phyloP scores from a whole-genome alignment of 2,113 vertebrate genomes.

The Podarcis cretensis region DNA sequence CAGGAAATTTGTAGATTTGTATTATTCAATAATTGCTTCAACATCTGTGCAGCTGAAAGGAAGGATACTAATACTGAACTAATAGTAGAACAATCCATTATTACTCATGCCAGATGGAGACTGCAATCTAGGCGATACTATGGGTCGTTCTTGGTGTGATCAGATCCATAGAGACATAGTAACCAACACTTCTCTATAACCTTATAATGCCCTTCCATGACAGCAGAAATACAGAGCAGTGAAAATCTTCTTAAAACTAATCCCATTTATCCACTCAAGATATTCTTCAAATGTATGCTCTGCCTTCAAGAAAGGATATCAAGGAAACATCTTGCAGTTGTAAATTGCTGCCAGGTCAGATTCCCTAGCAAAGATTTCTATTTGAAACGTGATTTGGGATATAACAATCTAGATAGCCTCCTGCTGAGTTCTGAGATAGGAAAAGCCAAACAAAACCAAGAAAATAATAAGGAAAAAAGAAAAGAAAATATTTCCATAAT shows the following conservation, averaged over 20 bases:
- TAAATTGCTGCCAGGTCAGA: constrained; percentile 23
- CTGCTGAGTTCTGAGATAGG: background rate
- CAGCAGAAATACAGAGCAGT: background rate
- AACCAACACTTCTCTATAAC: background rate
- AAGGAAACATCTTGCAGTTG: constrained; percentile 7
- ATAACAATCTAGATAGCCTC: background rate
- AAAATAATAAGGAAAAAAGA: background rate
- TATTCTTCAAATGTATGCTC: constrained; percentile 9
- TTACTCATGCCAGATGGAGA: background rate
- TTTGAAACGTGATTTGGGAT: background rate
- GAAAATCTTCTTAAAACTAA: constrained; percentile 21
- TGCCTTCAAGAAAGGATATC: background rate
- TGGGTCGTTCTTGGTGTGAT: no score
- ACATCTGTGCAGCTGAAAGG: background rate
- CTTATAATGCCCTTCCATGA: constrained; percentile 9
- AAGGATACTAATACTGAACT: background rate
- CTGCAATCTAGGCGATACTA: background rate
- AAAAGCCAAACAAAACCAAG: background rate
- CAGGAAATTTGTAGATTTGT: background rate
- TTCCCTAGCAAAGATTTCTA: background rate
- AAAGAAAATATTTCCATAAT: background rate
- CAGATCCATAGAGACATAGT: background rate
- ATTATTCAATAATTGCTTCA: background rate
- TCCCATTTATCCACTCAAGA: constrained; percentile 13
- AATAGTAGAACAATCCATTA: background rate